Percentiles rank a stretch among this genome's conserved stretches.
These are phyloP conservation scores for Heterodera filipjevi DNA, from an alignment of 2,888 invertebrate genomes.

Conservation along the genomic window DNA sequence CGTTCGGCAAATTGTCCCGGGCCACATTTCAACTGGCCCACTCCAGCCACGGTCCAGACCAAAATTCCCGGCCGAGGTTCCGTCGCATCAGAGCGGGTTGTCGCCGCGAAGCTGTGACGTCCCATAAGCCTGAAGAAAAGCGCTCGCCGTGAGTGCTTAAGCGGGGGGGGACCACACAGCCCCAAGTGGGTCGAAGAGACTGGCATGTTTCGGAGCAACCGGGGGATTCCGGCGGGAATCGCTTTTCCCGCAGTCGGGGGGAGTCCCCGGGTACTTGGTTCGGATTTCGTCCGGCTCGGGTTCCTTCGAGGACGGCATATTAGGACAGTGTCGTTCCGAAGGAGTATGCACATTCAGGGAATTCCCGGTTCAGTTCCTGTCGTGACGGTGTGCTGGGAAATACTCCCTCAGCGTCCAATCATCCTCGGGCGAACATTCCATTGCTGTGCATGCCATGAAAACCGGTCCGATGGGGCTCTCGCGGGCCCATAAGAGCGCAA, in stretches of 20 bases:
- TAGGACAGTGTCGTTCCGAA: not conserved
- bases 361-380: no score
- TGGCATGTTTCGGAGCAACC: no score
- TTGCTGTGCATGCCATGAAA: not conserved
- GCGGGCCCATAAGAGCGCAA: not conserved
- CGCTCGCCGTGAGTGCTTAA: no score
- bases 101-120: slow-evolving; percentile 34
- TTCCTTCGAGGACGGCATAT: slow-evolving; percentile 34
- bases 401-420: slow-evolving; percentile 45
- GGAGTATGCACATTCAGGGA: slow-evolving; percentile 25
- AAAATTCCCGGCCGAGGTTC: no score
- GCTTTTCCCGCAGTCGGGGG: not conserved
- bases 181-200: no score
- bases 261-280: not conserved
- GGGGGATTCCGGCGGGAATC: slow-evolving; percentile 33
- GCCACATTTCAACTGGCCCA: no score
- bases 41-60: slow-evolving; percentile 29
- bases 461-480: not conserved
- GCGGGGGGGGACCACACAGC: no score
- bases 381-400: no score
- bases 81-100: not conserved
- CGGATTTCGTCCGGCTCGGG: slow-evolving; percentile 14
- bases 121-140: no score
- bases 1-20: no score
- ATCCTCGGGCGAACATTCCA: slow-evolving; percentile 27